Evolutionary conservation across 2,113 vertebrate species (phyloP), one percentile per base, ranked within the genome.

Genomic region (Coturnix japonica): DNA sequence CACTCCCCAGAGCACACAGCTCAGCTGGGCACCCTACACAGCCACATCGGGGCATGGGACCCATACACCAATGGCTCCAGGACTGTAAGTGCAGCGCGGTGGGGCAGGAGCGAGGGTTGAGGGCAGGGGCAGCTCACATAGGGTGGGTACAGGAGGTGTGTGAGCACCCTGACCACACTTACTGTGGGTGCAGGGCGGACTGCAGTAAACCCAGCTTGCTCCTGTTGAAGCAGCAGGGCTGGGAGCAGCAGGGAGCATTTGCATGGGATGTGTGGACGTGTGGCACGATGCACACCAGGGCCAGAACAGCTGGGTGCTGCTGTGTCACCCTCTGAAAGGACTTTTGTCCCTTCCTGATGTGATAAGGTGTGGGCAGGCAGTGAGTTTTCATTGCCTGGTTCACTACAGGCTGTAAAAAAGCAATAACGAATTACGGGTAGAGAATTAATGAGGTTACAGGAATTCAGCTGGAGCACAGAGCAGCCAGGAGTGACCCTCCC

Each of bases 231-330:
- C 10, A 1, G 47, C 35, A 1, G 3, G 7, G 14, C 13, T 33
- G 44, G 26, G 67, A 26, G 37, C 1, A 0, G n/a, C 5, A 0
- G 3, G 0, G 5, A 35, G 16, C 0, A 6, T 17, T 7, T 11
- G 69, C 33, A 8, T 2, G 0, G 31, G 31, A 31, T 3, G 19
- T 5, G 35, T 9, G 73, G 79, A 33, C 2, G 7, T 53, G 4
- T 17, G 28, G 69, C n/a, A 17, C 25, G 33, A 25, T 18, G 60
- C 35, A 61, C 16, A 16, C 35, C 9, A 37, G 59, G 35, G 16
- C 37, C 11, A 25, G 60, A 37, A 25, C 26, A 26, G 60, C n/a
- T 22, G n/a, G 56, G n/a, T 22, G 56, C n/a, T 59, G 20, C 56
- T 59, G 31, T 30, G 20, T 57, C 19, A 33, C 56, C 54, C 63